Conservation (phyloP, 1,140 invertebrate species). For the Calycopis cecrops region DNA sequence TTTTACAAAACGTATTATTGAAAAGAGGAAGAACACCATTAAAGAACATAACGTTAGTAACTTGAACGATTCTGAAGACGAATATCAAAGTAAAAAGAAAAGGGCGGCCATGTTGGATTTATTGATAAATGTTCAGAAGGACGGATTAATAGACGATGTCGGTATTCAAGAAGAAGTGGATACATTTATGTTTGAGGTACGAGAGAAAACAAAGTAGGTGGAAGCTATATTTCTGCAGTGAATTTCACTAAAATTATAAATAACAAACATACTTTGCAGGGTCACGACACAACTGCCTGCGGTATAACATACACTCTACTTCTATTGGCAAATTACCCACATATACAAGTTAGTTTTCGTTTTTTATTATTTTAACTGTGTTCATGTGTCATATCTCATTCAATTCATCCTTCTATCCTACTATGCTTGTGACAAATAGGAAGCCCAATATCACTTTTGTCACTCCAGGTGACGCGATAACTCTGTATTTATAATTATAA, state of each 20-base stretch:
- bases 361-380: neutral
- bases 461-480: no score
- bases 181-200: slow-evolving; percentile 85
- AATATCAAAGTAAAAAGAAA: neutral
- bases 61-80: neutral
- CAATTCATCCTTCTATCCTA: no score
- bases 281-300: slow-evolving; percentile 30
- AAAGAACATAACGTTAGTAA: neutral
- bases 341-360: slow-evolving; percentile 27
- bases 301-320: slow-evolving; percentile 26
- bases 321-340: slow-evolving; percentile 25
- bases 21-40: slow-evolving; percentile 17
- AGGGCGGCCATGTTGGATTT: slow-evolving; percentile 86
- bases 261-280: no score
- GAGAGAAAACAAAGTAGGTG: no score
- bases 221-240: no score
- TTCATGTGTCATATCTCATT: no score
- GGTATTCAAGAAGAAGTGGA: slow-evolving; percentile 81
- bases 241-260: no score
- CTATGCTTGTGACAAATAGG: no score
- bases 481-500: no score
- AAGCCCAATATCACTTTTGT: no score
- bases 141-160: slow-evolving; percentile 67
- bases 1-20: slow-evolving; percentile 25
- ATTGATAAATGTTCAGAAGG: slow-evolving; percentile 76